Conservation (phyloP, 1,140 invertebrate species). For the Hycleus phaleratus region DNA sequence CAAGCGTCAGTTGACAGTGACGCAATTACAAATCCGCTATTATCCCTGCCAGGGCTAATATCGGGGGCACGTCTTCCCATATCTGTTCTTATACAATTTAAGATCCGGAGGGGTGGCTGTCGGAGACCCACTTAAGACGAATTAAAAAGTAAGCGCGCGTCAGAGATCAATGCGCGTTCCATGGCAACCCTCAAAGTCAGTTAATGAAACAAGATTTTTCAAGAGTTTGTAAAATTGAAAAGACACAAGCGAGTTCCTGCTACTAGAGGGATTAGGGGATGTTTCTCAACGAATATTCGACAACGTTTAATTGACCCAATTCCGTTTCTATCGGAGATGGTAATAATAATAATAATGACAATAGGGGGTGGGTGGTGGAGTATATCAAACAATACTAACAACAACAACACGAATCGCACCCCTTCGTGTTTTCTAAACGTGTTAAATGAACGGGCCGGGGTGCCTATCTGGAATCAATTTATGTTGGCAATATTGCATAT, state of each 20-base stretch:
- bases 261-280: too few relatives aligned
- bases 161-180: constrained; percentile 27
- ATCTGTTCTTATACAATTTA: background rate
- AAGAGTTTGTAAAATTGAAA: constrained; percentile 21
- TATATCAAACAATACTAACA: too few relatives aligned
- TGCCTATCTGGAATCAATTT: constrained; percentile 38
- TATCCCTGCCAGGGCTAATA: constrained; percentile 13
- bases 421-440: constrained; percentile 37
- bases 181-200: constrained; percentile 37
- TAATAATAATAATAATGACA: too few relatives aligned
- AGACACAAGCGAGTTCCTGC: background rate
- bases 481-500: constrained; percentile 41
- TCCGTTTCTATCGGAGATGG: too few relatives aligned
- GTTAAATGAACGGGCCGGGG: constrained; percentile 35
- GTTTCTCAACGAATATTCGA: too few relatives aligned
- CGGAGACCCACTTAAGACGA: constrained; percentile 15
- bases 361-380: too few relatives aligned
- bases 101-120: background rate
- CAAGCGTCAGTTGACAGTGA: constrained; percentile 1
- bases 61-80: background rate
- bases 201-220: constrained; percentile 40
- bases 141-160: constrained; percentile 28
- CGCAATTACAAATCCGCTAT: constrained; percentile 22
- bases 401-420: too few relatives aligned
- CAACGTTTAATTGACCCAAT: too few relatives aligned